These are phyloP conservation scores for Morpho deidamia DNA, from an alignment of 2,888 invertebrate species.

Conservation along the genomic window DNA sequence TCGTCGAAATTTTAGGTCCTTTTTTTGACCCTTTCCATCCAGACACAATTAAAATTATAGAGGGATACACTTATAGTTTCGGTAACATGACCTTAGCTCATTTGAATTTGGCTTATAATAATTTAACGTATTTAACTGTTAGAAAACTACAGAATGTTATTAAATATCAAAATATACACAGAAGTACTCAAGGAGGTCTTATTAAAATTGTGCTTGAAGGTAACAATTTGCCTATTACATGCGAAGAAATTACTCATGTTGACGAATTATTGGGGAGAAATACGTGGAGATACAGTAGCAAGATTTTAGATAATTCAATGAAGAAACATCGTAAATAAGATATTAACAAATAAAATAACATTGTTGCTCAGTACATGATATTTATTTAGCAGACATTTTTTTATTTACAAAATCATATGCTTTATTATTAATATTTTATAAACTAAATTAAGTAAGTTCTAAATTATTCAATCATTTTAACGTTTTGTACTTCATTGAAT, in stretches of 20 bases:
- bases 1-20: conserved; percentile 33
- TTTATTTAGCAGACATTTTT: conserved; percentile 14
- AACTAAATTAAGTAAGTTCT: conserved; percentile 8
- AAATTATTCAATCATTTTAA: conserved; percentile 23
- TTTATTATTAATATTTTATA: conserved; percentile 16
- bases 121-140: conserved; percentile 36
- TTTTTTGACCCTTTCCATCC: conserved; percentile 39
- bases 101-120: conserved; percentile 52
- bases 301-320: not conserved
- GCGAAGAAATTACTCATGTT: conserved; percentile 32
- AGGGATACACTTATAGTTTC: conserved; percentile 30
- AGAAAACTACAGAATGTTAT: conserved; percentile 37
- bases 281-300: not conserved
- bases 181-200: conserved; percentile 35
- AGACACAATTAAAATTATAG: conserved; percentile 22
- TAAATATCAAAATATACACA: conserved; percentile 35
- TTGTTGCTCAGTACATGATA: conserved; percentile 13
- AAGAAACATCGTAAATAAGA: conserved; percentile 20
- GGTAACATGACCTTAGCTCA: conserved; percentile 47
- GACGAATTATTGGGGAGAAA: conserved; percentile 26
- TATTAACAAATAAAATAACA: conserved; percentile 10
- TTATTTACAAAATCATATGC: conserved; percentile 23
- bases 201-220: conserved; percentile 44
- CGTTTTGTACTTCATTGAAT: conserved; percentile 34
- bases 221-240: conserved; percentile 39